Base-by-base conservation (phyloP, 2,113 vertebrate genomes). In the Cnemophilus loriae region DNA sequence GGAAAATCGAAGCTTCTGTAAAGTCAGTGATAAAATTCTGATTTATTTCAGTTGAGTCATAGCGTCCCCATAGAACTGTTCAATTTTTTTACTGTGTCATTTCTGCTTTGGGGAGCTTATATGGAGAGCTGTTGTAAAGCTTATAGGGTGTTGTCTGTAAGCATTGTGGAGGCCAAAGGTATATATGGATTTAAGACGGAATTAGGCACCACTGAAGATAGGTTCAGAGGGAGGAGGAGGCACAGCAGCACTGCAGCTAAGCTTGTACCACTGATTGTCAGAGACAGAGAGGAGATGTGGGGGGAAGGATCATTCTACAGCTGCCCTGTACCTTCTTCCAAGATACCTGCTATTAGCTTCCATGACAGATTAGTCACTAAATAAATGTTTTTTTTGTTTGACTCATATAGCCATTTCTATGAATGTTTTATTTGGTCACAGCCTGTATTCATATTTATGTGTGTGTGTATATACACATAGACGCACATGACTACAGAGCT, bases 11-110 rank as follows among this genome's bases (percentile, higher is more conserved):
- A 84, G 67, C 71, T 80, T 83, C 33, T 33, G n/a, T 89, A 65
- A 90, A 89, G 77, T 67, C 56, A 46, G 55, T 92, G 83, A 84
- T 84, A 95, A 96, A 96, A 84, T 84, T 89, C 35, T 88, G 68
- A 56, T 93, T 89, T 89, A 67, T 92, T 93, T 93, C 50, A 67
- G 20, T 55, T 70, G 52, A 86, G 37, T 89, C 74, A 32, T 63
- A 84, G 41, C 8, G 1, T 80, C 44, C 11, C 20, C 16, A 55
- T 77, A 81, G 50, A 92, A 93, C 55, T 70, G 39, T 56, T 57
- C 13, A 3, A 0, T 44, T 94, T 80, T 76, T 79, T 92, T 47
- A 37, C 42, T 57, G n/a, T 33, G 28, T 73, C 7, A 22, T 60
- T 85, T 86, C 76, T 74, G 44, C 64, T 78, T 37, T 69, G 35